Evolutionary conservation across 2,797 vertebrate genomes (phyloP), one percentile per base, ranked within the genome.

Genomic region (Tarsius wallacei): DNA sequence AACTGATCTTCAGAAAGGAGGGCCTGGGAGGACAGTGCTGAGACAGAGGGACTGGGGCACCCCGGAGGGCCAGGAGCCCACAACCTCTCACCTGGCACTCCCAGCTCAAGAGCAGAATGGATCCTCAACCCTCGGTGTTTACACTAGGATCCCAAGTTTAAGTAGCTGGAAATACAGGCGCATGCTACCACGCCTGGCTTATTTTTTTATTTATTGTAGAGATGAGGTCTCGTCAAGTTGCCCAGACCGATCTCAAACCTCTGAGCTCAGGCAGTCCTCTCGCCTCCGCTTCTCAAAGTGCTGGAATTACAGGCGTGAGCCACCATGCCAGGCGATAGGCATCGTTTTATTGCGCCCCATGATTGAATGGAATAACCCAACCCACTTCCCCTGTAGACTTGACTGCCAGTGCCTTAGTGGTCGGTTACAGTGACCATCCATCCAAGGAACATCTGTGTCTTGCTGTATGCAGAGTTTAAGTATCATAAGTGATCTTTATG

Each of bases 401-500:
- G 51, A 51, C 61, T 78, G 42, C 49, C 9, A 2, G 78, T 14
- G n/a, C 0, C 0, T 22, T 47, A 57, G 81, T 14, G 57, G 36
- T 59, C 2, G 3, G 21, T 53, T 31, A 11, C 1, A 36, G 17
- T 26, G 21, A 55, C 55, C n/a, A n/a, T 5, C 47, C 66, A 53
- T n/a, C 17, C 64, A 64, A 15, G 76, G 64, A 13, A 12, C 26
- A 17, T 26, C 49, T 74, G 16, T 63, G 31, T 89, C 66, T 88
- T 93, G 1, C 61, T 55, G 19, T 47, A 31, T 71, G 13, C 16
- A 1, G 0, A 61, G 12, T 83, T 83, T 70, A 70, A 87, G 47
- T 68, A 82, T 55, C 22, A 49, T 49, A 74, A 86, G 15, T 7
- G 31, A 53, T 73, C 84, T 93, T 96, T 49, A 31, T 74, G 77